These are phyloP conservation scores for Delphinapterus leucas DNA, from an alignment of 2,113 vertebrate genomes.

Conservation along the genomic window DNA sequence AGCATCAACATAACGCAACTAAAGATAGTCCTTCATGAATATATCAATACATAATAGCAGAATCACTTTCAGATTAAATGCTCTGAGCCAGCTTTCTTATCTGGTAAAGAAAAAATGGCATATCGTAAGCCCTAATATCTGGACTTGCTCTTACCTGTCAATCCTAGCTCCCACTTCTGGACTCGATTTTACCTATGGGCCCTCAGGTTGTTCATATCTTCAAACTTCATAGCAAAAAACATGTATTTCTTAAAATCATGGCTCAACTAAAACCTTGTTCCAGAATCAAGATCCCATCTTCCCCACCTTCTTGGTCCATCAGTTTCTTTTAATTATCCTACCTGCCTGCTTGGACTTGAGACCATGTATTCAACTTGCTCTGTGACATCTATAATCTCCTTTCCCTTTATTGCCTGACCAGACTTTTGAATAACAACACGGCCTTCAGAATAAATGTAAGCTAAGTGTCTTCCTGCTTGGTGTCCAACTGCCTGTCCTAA, in stretches of 20 bases:
- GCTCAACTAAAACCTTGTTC: background rate
- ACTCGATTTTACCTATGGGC: background rate
- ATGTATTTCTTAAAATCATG: background rate
- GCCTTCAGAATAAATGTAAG: background rate
- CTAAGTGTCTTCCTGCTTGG: background rate
- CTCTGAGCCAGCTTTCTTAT: background rate
- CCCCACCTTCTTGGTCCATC: background rate
- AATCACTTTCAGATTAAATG: conserved; percentile 31
- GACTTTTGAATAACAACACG: background rate
- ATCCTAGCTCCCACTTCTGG: background rate
- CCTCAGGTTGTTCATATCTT: background rate
- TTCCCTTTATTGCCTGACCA: background rate
- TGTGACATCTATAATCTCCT: background rate
- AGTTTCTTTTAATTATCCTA: background rate
- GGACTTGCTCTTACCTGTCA: background rate
- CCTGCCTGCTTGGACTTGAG: background rate
- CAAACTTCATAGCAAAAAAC: background rate
- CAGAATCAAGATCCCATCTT: conserved; percentile 17
- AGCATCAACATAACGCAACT: background rate
- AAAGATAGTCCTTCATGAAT: background rate
- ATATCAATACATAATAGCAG: background rate
- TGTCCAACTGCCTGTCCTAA: background rate
- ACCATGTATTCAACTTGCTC: background rate
- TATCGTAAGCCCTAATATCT: background rate
- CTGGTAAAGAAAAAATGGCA: background rate